Conservation (phyloP, 1,140 invertebrate genomes). For the Glomeris maerens region DNA sequence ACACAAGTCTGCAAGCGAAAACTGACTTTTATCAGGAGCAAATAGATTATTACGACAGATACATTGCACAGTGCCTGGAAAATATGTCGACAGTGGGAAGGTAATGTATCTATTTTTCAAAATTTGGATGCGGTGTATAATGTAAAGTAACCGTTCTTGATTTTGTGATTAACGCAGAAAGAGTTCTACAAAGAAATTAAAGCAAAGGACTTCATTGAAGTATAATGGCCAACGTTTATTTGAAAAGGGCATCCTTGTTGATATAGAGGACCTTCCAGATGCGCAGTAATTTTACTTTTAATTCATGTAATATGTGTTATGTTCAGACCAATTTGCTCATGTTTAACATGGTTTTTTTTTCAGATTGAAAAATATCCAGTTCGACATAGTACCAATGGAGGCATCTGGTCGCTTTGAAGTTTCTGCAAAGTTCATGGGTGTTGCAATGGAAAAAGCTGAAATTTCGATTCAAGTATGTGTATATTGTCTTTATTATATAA, state of each 20-base stretch:
- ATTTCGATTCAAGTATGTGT: constrained; percentile 45
- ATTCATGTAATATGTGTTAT: background rate
- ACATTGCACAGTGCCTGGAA: constrained; percentile 57
- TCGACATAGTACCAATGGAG: constrained; percentile 57
- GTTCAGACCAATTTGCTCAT: background rate
- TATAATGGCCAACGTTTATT: constrained; percentile 55
- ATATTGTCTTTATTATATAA: constrained; percentile 9
- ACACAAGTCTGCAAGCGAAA: constrained; percentile 50
- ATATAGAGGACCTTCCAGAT: constrained; percentile 47
- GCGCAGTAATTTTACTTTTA: background rate
- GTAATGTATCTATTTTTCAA: constrained; percentile 29
- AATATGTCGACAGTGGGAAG: constrained; percentile 54
- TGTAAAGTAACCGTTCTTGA: constrained; percentile 7
- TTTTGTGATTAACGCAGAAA: background rate
- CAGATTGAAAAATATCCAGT: constrained; percentile 56
- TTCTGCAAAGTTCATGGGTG: constrained; percentile 63
- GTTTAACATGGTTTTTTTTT: constrained; percentile 18
- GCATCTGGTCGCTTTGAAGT: constrained; percentile 53
- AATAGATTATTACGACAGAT: constrained; percentile 59
- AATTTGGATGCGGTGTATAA: constrained; percentile 6
- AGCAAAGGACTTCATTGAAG: constrained; percentile 43
- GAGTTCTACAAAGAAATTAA: constrained; percentile 15
- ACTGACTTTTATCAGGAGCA: constrained; percentile 60
- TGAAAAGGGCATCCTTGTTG: constrained; percentile 57
- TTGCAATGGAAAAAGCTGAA: constrained; percentile 58